Evolutionary conservation across 2,888 invertebrate genomes (phyloP).

Genomic region (Agrypnus murinus): DNA sequence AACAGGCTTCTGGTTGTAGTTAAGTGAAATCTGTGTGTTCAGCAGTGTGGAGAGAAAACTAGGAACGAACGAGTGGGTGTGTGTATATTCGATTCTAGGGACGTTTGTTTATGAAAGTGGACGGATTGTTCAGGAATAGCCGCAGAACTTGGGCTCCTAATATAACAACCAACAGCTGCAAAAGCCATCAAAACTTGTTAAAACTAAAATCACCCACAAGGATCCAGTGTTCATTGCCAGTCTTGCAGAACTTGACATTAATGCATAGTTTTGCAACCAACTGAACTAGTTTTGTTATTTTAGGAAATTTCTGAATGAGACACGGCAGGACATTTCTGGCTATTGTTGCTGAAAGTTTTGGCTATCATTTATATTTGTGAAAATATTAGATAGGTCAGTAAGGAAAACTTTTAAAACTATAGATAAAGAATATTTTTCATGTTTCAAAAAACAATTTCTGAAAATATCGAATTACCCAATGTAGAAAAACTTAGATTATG

Average conservation of each 20-base stretch:
- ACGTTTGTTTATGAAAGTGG: constrained; percentile 36
- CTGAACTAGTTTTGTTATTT: not conserved
- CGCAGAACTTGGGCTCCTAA: constrained; percentile 41
- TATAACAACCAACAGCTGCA: constrained; percentile 55
- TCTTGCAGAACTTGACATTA: constrained; percentile 10
- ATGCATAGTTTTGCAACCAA: constrained; percentile 16
- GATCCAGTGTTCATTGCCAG: constrained; percentile 29
- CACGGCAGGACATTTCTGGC: too few species aligned
- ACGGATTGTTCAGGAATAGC: constrained; percentile 43
- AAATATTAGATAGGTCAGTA: too few species aligned
- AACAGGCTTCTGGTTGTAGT: constrained; percentile 22
- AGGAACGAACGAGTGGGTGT: constrained; percentile 31
- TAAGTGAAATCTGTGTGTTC: constrained; percentile 19
- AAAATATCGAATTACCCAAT: too few species aligned
- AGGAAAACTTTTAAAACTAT: too few species aligned
- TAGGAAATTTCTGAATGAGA: too few species aligned
- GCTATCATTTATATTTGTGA: too few species aligned
- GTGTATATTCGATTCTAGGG: constrained; percentile 20
- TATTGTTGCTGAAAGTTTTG: too few species aligned
- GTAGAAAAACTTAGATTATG: too few species aligned
- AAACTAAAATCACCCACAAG: constrained; percentile 42
- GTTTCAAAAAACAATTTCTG: too few species aligned
- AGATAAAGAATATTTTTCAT: too few species aligned
- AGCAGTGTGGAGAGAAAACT: constrained; percentile 13
- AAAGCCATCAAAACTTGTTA: constrained; percentile 38